phyloP scores from a whole-genome alignment of 2,113 vertebrate species.

The Zosterops pallidus region DNA sequence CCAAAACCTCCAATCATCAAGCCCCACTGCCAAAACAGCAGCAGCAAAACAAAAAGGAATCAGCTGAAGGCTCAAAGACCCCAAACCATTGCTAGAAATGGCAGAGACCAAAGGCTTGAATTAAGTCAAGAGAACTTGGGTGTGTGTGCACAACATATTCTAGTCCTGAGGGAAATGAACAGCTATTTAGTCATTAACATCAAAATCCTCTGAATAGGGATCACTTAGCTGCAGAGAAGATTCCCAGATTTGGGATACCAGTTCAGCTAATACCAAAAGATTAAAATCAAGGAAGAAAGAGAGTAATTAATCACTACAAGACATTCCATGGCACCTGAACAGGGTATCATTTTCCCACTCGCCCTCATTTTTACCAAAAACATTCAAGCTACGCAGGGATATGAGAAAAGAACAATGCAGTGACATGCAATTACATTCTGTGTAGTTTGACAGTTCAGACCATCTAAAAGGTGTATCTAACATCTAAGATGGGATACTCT shows the following conservation, averaged over 20 bases:
- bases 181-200: background rate
- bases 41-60: background rate
- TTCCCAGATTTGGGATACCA: background rate
- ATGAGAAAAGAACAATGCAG: background rate
- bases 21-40: background rate
- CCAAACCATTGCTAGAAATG: background rate
- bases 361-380: background rate
- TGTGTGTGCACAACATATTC: accelerated
- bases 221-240: background rate
- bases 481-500: background rate
- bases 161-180: background rate
- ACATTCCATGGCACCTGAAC: background rate
- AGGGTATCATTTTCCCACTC: background rate
- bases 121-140: background rate
- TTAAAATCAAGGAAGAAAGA: background rate
- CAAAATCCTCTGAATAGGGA: background rate
- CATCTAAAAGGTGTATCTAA: background rate
- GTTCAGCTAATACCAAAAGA: background rate
- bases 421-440: background rate
- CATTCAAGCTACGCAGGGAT: background rate
- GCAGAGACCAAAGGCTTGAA: background rate
- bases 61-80: background rate
- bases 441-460: background rate
- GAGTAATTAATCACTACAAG: background rate
- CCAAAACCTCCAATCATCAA: background rate